Conservation (phyloP, 2,113 vertebrate genomes). For the Sapayoa aenigma region DNA sequence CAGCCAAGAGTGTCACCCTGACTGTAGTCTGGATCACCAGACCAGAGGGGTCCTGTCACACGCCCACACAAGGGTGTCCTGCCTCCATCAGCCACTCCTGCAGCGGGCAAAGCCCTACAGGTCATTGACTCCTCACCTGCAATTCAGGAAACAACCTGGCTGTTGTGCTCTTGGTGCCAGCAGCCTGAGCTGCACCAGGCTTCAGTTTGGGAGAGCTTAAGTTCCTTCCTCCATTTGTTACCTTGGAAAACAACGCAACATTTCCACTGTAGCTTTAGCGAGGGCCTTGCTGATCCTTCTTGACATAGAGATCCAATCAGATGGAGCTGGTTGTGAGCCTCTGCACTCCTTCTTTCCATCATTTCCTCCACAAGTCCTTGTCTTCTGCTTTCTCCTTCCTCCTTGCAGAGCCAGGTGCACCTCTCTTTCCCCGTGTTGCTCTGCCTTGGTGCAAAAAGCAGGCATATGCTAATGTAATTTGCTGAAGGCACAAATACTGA, state of each 20-base stretch:
- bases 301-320: accelerated
- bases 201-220: background rate
- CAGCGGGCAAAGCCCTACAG: background rate
- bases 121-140: background rate
- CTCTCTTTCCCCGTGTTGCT: background rate
- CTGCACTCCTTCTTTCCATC: background rate
- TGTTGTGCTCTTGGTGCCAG: background rate
- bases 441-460: background rate
- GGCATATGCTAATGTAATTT: background rate
- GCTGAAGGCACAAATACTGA: background rate
- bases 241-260: background rate
- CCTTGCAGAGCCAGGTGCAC: background rate
- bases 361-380: background rate
- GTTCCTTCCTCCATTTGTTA: background rate
- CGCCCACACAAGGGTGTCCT: background rate
- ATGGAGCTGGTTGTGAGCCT: background rate
- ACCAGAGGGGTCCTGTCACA: background rate
- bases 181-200: background rate
- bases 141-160: background rate
- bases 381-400: background rate
- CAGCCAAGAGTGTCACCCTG: background rate
- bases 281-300: background rate
- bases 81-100: background rate
- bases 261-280: background rate
- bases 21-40: background rate